Evolutionary conservation across 2,113 vertebrate species (phyloP).

Genomic region (Pluvianellus socialis): DNA sequence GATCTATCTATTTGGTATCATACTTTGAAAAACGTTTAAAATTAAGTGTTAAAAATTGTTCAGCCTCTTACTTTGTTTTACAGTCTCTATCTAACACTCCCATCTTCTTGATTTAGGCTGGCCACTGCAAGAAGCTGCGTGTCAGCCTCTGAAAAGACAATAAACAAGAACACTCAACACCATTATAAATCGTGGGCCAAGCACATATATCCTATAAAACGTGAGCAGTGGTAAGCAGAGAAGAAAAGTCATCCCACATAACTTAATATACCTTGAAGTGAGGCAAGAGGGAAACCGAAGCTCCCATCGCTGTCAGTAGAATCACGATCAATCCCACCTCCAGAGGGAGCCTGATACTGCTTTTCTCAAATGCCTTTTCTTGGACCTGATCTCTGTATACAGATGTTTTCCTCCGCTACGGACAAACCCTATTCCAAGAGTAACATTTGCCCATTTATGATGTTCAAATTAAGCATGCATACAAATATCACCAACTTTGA

Average conservation of each 20-base stretch:
- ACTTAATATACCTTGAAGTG: background rate
- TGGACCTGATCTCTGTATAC: accelerated
- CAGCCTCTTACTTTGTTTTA: background rate
- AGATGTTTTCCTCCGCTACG: background rate
- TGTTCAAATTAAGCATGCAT: background rate
- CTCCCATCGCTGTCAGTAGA: background rate
- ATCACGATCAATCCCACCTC: accelerated
- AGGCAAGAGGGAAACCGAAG: background rate
- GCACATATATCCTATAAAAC: background rate
- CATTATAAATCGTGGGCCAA: background rate
- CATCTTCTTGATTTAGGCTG: background rate
- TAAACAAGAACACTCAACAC: background rate
- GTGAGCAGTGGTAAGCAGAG: accelerated
- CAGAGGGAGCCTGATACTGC: background rate
- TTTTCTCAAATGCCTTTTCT: background rate
- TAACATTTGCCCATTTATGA: background rate
- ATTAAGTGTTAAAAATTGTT: background rate
- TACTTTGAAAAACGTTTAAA: background rate
- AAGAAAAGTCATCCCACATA: background rate
- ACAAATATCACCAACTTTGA: background rate
- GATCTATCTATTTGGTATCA: background rate
- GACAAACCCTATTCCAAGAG: background rate
- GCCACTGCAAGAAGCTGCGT: background rate
- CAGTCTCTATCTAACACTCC: background rate
- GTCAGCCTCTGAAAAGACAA: background rate